Evolutionary conservation across 2,888 invertebrate species (phyloP).

Genomic region (Tetranychus truncatus): DNA sequence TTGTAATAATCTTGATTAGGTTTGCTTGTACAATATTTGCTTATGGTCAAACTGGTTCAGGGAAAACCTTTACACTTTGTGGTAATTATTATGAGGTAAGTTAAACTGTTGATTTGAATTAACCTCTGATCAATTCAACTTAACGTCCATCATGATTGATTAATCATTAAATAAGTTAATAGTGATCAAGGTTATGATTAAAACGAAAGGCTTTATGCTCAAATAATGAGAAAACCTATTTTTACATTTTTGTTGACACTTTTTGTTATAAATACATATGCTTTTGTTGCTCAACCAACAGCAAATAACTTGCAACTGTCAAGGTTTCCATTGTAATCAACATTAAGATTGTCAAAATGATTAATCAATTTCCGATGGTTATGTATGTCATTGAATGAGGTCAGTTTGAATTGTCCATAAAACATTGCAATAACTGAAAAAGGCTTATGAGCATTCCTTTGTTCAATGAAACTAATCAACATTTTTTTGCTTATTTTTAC

Average conservation of each 20-base stretch:
- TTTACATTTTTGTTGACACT: no score
- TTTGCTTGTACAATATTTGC: conserved; percentile 85
- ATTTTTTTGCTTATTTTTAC: background rate
- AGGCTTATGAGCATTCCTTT: background rate
- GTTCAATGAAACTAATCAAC: background rate
- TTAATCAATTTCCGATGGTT: no score
- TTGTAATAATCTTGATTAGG: conserved; percentile 27
- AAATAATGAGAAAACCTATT: no score
- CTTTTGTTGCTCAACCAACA: no score
- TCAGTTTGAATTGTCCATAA: no score
- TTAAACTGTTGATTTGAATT: background rate
- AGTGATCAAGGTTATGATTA: background rate
- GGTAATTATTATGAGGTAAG: conserved; percentile 38
- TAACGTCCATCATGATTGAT: background rate
- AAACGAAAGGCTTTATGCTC: background rate
- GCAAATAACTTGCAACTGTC: no score
- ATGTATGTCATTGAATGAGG: no score
- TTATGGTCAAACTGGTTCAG: conserved; percentile 89
- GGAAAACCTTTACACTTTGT: conserved; percentile 85
- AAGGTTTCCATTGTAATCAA: no score
- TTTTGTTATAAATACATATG: no score
- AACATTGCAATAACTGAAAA: background rate
- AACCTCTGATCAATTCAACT: background rate
- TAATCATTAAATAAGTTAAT: background rate
- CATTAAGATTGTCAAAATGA: no score